Conservation (phyloP, 2,888 invertebrate species). For the Brachyptera risi region DNA sequence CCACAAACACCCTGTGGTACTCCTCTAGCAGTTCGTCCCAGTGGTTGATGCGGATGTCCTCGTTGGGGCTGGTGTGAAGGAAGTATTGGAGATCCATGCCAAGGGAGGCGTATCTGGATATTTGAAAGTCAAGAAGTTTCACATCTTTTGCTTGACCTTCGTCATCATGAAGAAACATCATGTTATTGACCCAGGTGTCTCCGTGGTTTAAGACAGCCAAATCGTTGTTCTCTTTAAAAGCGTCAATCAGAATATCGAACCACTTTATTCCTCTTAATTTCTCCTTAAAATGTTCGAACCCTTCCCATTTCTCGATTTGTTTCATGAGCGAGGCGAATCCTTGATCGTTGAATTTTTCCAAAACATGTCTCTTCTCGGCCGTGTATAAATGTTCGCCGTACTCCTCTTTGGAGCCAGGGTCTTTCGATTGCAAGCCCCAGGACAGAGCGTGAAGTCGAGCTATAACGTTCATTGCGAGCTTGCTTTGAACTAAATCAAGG, state of each 20-base stretch:
- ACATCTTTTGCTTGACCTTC: slow-evolving; percentile 16
- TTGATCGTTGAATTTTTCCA: background rate
- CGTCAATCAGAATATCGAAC: background rate
- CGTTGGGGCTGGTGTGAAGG: slow-evolving; percentile 26
- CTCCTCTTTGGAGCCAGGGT: slow-evolving; percentile 15
- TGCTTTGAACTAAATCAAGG: slow-evolving; percentile 24
- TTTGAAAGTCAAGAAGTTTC: slow-evolving; percentile 32
- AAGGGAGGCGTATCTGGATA: slow-evolving; percentile 28
- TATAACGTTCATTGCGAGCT: slow-evolving; percentile 19
- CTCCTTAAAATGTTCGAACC: slow-evolving; percentile 21
- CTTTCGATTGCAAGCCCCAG: slow-evolving; percentile 7
- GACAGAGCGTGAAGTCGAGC: slow-evolving; percentile 31
- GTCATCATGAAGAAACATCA: slow-evolving; percentile 22
- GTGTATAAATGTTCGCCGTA: slow-evolving; percentile 17
- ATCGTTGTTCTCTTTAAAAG: slow-evolving; percentile 1
- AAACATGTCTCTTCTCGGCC: background rate
- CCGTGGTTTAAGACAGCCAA: slow-evolving; percentile 32
- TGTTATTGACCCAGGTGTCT: slow-evolving; percentile 32
- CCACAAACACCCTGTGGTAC: slow-evolving; percentile 26
- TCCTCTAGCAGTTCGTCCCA: slow-evolving; percentile 26
- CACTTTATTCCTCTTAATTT: background rate
- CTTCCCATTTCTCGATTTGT: slow-evolving; percentile 18
- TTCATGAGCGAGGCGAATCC: slow-evolving; percentile 7
- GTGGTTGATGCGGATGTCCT: slow-evolving; percentile 20
- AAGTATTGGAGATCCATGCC: slow-evolving; percentile 32